Base-by-base conservation (phyloP, 1,140 invertebrate genomes). In the Bombus superbus region DNA sequence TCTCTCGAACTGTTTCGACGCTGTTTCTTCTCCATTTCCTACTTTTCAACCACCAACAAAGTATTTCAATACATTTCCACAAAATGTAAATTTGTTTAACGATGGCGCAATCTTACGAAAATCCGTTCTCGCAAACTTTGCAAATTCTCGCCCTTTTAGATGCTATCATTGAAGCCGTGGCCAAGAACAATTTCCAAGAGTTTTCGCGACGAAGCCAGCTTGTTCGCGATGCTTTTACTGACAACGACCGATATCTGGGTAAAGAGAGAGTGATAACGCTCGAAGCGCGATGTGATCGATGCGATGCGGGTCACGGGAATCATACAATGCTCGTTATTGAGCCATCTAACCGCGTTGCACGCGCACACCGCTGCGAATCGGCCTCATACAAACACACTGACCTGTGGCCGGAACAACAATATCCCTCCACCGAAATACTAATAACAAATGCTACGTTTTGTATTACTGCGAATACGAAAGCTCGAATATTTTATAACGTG, bases 241-340 rank as follows among this genome's bases (percentile, higher is more conserved):
- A 25, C n/a, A 42, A 32, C n/a, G 44, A 32, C 83, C 59, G 78
- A 47, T 47, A 47, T 74, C 42, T 68, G 32, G 13, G 18, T 38
- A 71, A 28, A 13, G 4, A 72, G 72, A 18, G 42, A 88, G 74
- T 81, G 88, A 86, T 88, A 88, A 81, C 78, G 87, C 62, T 83
- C 38, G 83, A 42, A 79, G 69, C 71, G 28, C 75, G 83, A 42
- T 72, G 80, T 89, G 88, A 89, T 88, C 83, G 88, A 89, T 89
- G 87, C 62, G 87, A 69, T 72, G 74, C 77, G 69, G 86, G 85
- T 89, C 88, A 85, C 88, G 78, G 78, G 85, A 79, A 90, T 81
- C 88, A 53, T 81, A 87, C 85, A 85, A 89, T 77, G 71, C 81
- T 85, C 88, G 88, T 89, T 90, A 90, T 87, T 87, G 89, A 90